Evolutionary conservation across 2,113 vertebrate genomes (phyloP).

Genomic region (Oreocharis arfaki): DNA sequence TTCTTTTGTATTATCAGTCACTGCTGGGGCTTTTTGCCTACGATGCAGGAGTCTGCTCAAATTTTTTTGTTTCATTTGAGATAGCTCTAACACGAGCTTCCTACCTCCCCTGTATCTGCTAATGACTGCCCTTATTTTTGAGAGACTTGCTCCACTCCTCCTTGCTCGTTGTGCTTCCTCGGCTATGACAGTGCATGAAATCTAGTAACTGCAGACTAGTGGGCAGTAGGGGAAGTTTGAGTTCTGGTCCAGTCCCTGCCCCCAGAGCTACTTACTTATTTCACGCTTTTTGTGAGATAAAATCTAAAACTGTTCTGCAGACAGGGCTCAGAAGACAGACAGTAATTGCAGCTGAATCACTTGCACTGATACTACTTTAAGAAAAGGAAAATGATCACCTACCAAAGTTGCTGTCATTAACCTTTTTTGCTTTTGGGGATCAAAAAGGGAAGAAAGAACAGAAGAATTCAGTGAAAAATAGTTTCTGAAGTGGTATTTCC

Average conservation of each 20-base stretch:
- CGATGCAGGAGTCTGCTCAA: background rate
- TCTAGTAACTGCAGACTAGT: background rate
- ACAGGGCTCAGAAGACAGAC: background rate
- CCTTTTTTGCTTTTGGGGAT: background rate
- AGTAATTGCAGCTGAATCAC: slow-evolving; percentile 18
- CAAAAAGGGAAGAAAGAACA: background rate
- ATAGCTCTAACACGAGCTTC: background rate
- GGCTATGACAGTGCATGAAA: background rate
- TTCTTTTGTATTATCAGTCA: background rate
- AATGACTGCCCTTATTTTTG: background rate
- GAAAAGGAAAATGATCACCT: background rate
- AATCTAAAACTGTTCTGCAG: background rate
- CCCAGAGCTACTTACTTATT: background rate
- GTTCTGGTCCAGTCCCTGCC: background rate
- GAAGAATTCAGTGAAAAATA: background rate
- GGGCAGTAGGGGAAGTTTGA: background rate
- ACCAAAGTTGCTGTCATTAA: slow-evolving; percentile 18
- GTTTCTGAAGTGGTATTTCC: background rate
- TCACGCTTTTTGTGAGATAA: background rate
- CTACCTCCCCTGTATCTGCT: background rate
- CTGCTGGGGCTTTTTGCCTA: background rate
- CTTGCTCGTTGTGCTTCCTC: background rate
- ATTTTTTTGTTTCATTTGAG: background rate
- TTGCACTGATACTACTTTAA: background rate
- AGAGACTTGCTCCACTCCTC: background rate